Base-by-base conservation (phyloP, 2,113 vertebrate species). In the Regulus satrapa region DNA sequence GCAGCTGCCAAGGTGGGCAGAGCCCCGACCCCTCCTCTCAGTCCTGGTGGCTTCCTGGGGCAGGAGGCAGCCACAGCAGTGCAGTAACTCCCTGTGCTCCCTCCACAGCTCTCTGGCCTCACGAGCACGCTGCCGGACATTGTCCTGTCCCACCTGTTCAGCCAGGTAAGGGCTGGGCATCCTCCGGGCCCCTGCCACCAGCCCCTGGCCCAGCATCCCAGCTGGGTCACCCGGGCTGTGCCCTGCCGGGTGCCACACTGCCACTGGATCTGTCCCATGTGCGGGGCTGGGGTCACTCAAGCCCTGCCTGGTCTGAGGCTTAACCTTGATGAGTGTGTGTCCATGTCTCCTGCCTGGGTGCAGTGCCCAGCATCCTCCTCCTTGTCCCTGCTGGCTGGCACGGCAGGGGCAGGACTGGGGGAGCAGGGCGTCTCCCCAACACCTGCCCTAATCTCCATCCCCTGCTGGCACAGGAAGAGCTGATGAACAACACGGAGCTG, bases 121-220 rank as follows among this genome's bases (percentile, higher is more conserved):
- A 99, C 99, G 96, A 99, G 99, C 91, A 97, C 98, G 0, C 97
- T 99, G 82, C 98, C 99, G 0, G 99, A 99, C 83, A 99, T 97
- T 0, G 98, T 99, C 62, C 98, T 99, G 46, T 98, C 99, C 34
- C 99, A 99, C 87, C 98, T 99, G 7, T 99, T 99, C 98, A 99
- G 99, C 97, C 99, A 99, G 99, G 99, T 99, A 96, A 96, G 97
- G 40, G 32, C 54, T 78, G 48, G 3, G 3, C 17, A 9, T n/a
- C 66, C 84, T 74, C 43, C 0, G 1, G 40, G 13, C 7, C 63
- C 49, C 46, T 40, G 36, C 41, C 62, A 5, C 59, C 2, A 7
- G 2, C 31, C 16, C 58, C 36, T 0, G 3, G 8, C 25, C 41
- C 48, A 23, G 23, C n/a, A 18, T 28, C 21, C 11, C 28, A 34